A percentile compares a stretch with the other conserved stretches of the same genome.
Evolutionary conservation across 2,888 invertebrate genomes (phyloP).

Genomic region (Cantharis rustica): DNA sequence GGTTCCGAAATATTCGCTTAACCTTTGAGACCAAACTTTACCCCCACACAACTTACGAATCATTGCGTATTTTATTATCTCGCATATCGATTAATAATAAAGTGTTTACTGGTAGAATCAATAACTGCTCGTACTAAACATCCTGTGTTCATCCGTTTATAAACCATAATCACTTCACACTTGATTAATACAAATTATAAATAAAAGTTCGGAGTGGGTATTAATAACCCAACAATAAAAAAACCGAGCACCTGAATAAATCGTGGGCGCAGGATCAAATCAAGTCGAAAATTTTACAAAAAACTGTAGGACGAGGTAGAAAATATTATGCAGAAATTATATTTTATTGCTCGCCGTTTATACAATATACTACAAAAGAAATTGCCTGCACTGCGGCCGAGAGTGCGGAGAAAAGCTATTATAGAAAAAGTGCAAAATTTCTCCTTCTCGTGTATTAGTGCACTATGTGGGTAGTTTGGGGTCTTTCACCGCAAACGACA

Average conservation of each 20-base stretch:
- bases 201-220: slow-evolving; percentile 37
- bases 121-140: slow-evolving; percentile 37
- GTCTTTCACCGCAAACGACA: slow-evolving; percentile 31
- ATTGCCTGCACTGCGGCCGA: background rate
- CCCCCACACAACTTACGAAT: background rate
- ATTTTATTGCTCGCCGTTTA: background rate
- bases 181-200: slow-evolving; percentile 39
- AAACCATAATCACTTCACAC: slow-evolving; percentile 40
- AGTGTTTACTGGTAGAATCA: slow-evolving; percentile 34
- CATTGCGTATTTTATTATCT: background rate
- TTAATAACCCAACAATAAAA: slow-evolving; percentile 36
- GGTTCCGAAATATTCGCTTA: background rate
- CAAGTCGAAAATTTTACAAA: slow-evolving; percentile 13
- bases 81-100: background rate
- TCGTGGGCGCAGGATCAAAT: slow-evolving; percentile 30
- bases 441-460: slow-evolving; percentile 15
- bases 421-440: slow-evolving; percentile 10
- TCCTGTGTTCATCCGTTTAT: slow-evolving; percentile 35
- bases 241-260: slow-evolving; percentile 35
- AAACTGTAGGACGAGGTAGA: slow-evolving; percentile 14
- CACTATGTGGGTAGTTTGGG: slow-evolving; percentile 23
- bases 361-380: background rate
- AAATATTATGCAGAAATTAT: slow-evolving; percentile 16
- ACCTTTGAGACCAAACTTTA: background rate
- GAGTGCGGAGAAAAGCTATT: background rate